Base-by-base conservation (phyloP, 2,113 vertebrate species). In the Oenanthe melanoleuca region DNA sequence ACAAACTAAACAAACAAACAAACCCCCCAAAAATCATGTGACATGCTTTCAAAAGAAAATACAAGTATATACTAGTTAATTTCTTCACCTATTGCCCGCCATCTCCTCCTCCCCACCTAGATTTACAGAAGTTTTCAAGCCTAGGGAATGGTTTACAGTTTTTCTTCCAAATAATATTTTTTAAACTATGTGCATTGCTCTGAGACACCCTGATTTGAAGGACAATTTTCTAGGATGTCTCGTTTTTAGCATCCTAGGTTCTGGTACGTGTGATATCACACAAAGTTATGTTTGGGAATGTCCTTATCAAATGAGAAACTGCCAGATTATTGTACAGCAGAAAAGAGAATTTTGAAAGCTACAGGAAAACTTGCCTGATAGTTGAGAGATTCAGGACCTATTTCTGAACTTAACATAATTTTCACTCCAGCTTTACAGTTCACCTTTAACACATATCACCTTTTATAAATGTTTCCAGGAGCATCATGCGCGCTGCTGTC, bases 401-500 rank as follows among this genome's bases (percentile, higher is more conserved):
- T 95, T 96, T 94, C 72, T 93, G 92, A 93, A 96, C 82, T 85
- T 59, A 82, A 92, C 63, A 70, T 94, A 88, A 95, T 95, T 95
- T 96, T 96, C 78, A 66, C 74, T 95, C 87, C 72, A 84, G 82
- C 75, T 95, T 96, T 93, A 81, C 80, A 79, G 88, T 45, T 92
- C 94, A 95, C 93, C 95, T 96, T 90, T 96, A 86, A 81, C 90
- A 88, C 53, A 9, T 74, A 72, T 40, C 92, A 83, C 86, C 93
- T 90, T 83, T 94, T 72, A 53, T 86, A 95, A 93, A 70, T 16
- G 80, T 93, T 96, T 93, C 93, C 79, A 57, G 25, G 3, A 71
- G 81, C 92, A 83, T 93, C 59, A 22, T n/a, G 67, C 5, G 0
- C 21, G 79, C 78, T 70, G 9, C 89, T 47, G 24, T n/a, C 75